Evolutionary conservation across 2,797 vertebrate genomes (phyloP).

Genomic region (Antennarius maculatus): DNA sequence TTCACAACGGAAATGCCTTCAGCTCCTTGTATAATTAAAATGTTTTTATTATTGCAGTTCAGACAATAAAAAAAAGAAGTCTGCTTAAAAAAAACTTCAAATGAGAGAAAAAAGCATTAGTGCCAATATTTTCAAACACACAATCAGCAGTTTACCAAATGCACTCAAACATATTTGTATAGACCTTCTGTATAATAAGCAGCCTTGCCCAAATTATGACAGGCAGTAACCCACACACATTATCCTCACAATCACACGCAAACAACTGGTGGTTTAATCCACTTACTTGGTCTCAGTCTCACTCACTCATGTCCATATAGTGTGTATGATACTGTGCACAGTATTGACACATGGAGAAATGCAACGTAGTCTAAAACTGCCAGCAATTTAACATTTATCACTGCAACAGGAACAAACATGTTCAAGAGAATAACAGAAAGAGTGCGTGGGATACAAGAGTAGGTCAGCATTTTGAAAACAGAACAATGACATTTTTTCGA

Average conservation of each 20-base stretch:
- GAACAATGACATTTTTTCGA: conserved; percentile 76
- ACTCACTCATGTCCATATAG: conserved; percentile 69
- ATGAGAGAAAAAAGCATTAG: conserved; percentile 81
- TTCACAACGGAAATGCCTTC: conserved; percentile 79
- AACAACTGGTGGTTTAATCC: conserved; percentile 81
- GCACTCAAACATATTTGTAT: conserved; percentile 79
- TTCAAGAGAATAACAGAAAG: conserved; percentile 75
- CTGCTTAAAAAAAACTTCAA: conserved; percentile 78
- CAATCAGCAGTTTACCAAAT: conserved; percentile 83
- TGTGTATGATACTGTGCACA: conserved; percentile 59
- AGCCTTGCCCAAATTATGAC: conserved; percentile 80
- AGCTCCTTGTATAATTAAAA: conserved; percentile 83
- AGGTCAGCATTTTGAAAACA: conserved; percentile 82
- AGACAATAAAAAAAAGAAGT: conserved; percentile 83
- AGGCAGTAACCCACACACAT: conserved; percentile 79
- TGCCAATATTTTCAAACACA: conserved; percentile 83
- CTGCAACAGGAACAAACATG: conserved; percentile 82
- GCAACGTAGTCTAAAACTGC: conserved; percentile 80
- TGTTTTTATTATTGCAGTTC: conserved; percentile 86
- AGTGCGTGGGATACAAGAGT: conserved; percentile 82
- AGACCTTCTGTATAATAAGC: conserved; percentile 83
- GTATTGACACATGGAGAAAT: conserved; percentile 76
- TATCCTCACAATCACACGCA: conserved; percentile 61
- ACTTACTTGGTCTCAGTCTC: conserved; percentile 82
- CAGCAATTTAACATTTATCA: conserved; percentile 81